Conservation (phyloP, 2,888 invertebrate species). For the Xestia xanthographa region DNA sequence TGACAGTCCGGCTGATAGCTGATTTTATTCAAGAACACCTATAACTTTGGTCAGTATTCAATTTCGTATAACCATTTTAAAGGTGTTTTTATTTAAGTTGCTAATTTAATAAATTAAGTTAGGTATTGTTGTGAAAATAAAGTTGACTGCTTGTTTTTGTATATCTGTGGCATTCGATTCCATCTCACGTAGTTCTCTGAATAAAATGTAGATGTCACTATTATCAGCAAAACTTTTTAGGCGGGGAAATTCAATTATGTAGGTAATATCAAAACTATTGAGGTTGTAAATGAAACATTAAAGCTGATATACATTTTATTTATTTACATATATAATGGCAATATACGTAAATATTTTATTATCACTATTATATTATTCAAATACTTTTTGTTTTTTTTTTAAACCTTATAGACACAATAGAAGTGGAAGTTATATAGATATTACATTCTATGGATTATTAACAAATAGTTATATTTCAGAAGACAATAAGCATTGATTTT, state of each 20-base stretch:
- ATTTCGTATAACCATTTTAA: neutral
- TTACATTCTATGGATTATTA: constrained; percentile 54
- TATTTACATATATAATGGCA: constrained; percentile 83
- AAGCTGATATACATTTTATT: constrained; percentile 84
- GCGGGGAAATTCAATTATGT: constrained; percentile 47
- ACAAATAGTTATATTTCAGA: constrained; percentile 59
- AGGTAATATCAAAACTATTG: neutral
- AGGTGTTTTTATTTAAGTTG: neutral
- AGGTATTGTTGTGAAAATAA: neutral
- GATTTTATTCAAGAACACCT: neutral
- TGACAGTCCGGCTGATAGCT: constrained; percentile 25
- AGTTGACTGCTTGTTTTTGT: neutral
- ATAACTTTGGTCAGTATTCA: neutral
- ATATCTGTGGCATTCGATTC: constrained; percentile 40
- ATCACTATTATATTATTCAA: constrained; percentile 75
- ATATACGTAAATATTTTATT: constrained; percentile 72
- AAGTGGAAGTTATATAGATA: constrained; percentile 70
- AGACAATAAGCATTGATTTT: constrained; percentile 66
- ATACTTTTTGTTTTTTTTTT: constrained; percentile 68
- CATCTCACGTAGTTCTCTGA: constrained; percentile 6
- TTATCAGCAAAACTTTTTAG: constrained; percentile 3
- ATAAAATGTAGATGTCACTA: constrained; percentile 56
- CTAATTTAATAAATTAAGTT: neutral
- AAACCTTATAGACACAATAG: constrained; percentile 73
- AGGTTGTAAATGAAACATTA: constrained; percentile 71